Evolutionary conservation across 92 coral and sea anemone species (phyloP), one percentile per base, ranked within the genome.

Genomic region (Galaxea fascicularis): DNA sequence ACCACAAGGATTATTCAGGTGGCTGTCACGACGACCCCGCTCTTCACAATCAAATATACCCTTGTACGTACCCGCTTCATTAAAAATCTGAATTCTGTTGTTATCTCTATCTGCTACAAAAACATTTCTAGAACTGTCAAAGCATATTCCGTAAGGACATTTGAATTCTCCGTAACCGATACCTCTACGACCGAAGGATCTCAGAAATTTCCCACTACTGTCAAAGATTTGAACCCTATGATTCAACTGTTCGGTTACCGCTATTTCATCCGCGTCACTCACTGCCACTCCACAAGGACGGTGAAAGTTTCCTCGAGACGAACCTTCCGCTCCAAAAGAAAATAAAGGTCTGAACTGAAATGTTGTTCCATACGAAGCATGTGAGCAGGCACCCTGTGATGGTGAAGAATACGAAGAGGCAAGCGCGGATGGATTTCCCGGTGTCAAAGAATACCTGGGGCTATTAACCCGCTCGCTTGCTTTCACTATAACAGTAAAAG

Each of bases 101-200:
- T 85, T 85, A 27, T 67, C 77, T 65, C 64, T 35, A 18, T 85
- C 89, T 45, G 73, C 76, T 14, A 85, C 89, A 41, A 83, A 20
- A 29, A 85, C 24, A 29, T 75, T 85, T 10, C 65, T 67, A 11
- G 77, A 57, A 7, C 77, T 67, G 58, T 53, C 25, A 17, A 77
- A 15, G n/a, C 16, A 76, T 67, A 85, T 67, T 51, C 89, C 89
- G 22, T 52, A 10, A 25, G 89, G 84, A 27, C 21, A 29, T 26
- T 24, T 65, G 41, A 85, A 85, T 30, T 85, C 26, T n/a, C 83
- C 67, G 9, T 22, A 70, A 25, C 63, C 65, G 0, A 65, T 20
- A 26, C 89, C 84, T 54, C 24, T 49, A 51, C 25, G 39, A 15
- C 89, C 89, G 14, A 85, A 76, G n/a, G 89, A 54, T 26, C 77